These are phyloP conservation scores for Leuciscus idus DNA, from an alignment of 2,113 vertebrate genomes.

Conservation along the genomic window DNA sequence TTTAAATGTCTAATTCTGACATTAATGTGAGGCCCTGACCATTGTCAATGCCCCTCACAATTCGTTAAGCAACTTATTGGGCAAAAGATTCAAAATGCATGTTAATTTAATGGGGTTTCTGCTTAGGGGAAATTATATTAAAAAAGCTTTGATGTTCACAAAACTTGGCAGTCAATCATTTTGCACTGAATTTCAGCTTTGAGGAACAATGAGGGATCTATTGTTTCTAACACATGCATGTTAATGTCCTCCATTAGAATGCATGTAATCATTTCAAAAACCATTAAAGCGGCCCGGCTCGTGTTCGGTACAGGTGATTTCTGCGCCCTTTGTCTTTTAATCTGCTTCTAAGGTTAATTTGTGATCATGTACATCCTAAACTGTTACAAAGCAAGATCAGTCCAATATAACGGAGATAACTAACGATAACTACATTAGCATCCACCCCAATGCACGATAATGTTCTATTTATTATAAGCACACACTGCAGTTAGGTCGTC, in stretches of 20 bases:
- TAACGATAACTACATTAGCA: too few relatives aligned
- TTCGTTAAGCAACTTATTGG: slow-evolving; percentile 75
- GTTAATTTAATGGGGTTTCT: slow-evolving; percentile 76
- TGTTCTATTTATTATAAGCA: background rate
- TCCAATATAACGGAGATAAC: too few relatives aligned
- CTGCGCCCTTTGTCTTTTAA: slow-evolving; percentile 35
- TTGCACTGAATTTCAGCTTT: slow-evolving; percentile 76
- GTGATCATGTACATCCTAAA: slow-evolving; percentile 13
- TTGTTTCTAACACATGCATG: slow-evolving; percentile 73
- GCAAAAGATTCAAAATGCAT: slow-evolving; percentile 75
- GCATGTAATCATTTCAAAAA: slow-evolving; percentile 66
- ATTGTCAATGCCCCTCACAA: slow-evolving; percentile 67
- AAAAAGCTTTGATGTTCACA: slow-evolving; percentile 79
- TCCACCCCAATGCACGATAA: background rate
- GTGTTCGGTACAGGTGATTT: slow-evolving; percentile 51
- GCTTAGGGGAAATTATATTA: slow-evolving; percentile 53
- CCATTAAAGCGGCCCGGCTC: slow-evolving; percentile 51
- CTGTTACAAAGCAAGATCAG: slow-evolving; percentile 4
- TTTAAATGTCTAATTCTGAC: slow-evolving; percentile 59
- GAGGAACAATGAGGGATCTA: slow-evolving; percentile 66
- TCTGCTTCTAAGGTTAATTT: slow-evolving; percentile 21
- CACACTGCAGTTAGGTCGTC: too few relatives aligned
- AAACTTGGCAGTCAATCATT: slow-evolving; percentile 77
- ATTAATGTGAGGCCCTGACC: slow-evolving; percentile 58
- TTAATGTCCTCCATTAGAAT: slow-evolving; percentile 69